Percentiles rank a stretch among this genome's conserved stretches.
These are phyloP conservation scores for Falco novaeseelandiae DNA, from an alignment of 2,797 vertebrate species.

Conservation along the genomic window DNA sequence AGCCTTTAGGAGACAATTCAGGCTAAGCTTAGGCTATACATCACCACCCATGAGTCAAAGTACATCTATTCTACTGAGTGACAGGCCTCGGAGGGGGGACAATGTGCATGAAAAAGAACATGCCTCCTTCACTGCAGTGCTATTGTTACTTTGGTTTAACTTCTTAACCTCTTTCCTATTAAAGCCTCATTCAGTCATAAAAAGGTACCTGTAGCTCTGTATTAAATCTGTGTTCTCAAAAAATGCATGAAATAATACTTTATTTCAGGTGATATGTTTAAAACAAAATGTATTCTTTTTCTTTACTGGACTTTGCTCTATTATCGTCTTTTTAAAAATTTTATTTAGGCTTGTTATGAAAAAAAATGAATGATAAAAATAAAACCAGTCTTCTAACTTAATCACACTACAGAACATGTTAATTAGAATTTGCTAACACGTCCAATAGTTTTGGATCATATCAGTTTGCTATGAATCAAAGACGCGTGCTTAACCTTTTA, in stretches of 20 bases:
- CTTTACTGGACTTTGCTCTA: background rate
- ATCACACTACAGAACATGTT: background rate
- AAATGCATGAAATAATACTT: background rate
- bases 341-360: background rate
- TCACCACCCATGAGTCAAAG: constrained; percentile 78
- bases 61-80: constrained; percentile 72
- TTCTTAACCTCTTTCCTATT: constrained; percentile 76
- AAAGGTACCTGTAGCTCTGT: constrained; percentile 20
- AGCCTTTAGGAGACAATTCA: constrained; percentile 71
- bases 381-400: background rate
- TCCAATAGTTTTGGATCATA: background rate
- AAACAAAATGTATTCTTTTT: background rate
- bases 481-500: background rate
- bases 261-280: background rate
- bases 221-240: constrained; percentile 4
- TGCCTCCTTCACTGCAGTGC: constrained; percentile 54
- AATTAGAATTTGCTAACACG: background rate
- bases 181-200: constrained; percentile 43
- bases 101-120: constrained; percentile 70
- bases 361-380: background rate
- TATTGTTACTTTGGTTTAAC: constrained; percentile 76
- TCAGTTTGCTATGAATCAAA: background rate
- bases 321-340: background rate
- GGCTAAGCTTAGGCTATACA: constrained; percentile 70
- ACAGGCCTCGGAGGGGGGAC: constrained; percentile 71